Evolutionary conservation across 1,140 invertebrate genomes (phyloP).

Genomic region (Semibalanus balanoides): DNA sequence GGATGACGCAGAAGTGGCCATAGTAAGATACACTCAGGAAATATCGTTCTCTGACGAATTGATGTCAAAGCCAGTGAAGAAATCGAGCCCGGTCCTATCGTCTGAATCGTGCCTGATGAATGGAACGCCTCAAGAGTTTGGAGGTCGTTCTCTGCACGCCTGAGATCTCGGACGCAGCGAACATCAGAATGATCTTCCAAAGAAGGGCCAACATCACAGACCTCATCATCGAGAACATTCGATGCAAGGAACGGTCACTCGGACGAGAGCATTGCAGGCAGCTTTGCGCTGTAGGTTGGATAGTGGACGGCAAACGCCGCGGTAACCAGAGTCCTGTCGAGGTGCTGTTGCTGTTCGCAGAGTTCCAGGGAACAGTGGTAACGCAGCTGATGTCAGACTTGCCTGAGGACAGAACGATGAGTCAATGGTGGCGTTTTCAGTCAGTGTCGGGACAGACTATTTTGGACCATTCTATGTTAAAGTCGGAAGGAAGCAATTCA

Average conservation of each 20-base stretch:
- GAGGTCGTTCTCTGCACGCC: constrained; percentile 20
- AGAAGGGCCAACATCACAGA: constrained; percentile 11
- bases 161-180: constrained; percentile 17
- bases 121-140: constrained; percentile 21
- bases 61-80: neutral
- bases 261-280: constrained; percentile 5
- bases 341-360: constrained; percentile 6
- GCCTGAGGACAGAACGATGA: constrained; percentile 13
- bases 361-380: neutral
- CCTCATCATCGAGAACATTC: constrained; percentile 6
- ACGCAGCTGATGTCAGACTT: constrained; percentile 16
- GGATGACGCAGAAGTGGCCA: constrained; percentile 2
- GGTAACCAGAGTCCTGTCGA: constrained; percentile 1
- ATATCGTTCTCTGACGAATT: too few relatives aligned
- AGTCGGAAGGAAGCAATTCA: constrained; percentile 17
- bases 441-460: constrained; percentile 19
- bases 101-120: constrained; percentile 9
- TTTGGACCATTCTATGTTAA: constrained; percentile 21
- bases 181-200: constrained; percentile 20
- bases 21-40: neutral
- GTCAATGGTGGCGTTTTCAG: constrained; percentile 15
- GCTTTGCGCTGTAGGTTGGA: constrained; percentile 9
- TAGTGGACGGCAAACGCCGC: constrained; percentile 12
- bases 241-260: constrained; percentile 11
- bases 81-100: constrained; percentile 1